Evolutionary conservation across 2,113 vertebrate species (phyloP), one percentile per base, ranked within the genome.

Genomic region (Petromus typicus): DNA sequence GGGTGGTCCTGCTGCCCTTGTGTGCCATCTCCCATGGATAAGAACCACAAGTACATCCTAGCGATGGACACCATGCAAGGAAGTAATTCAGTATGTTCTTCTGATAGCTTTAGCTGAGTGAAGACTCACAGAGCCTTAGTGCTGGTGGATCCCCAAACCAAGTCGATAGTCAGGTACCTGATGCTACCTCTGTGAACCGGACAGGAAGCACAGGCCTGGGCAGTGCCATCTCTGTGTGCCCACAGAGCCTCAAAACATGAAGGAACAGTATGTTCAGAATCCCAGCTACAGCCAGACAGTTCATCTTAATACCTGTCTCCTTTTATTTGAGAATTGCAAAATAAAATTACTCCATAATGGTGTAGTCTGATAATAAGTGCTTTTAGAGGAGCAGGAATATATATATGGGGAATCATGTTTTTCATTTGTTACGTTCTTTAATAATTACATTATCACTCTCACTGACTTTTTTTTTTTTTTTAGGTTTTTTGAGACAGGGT

Each of bases 381-480:
- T 82, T 95, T 75, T 63, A 80, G 93, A 90, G 61, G 45, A 86
- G 7, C 32, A 93, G 37, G 56, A 79, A 64, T 2, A 34, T 79
- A 32, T 63, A 57, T 43, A 82, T 40, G 30, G 6, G 56, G 78
- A 89, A 45, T 7, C 9, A 83, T 9, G 16, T 17, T 32, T 66
- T 93, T 86, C 20, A 43, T 76, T 69, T 76, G 11, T 79, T 83
- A 45, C 4, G 48, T 71, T 75, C 37, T 45, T 63, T 82, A 64
- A 67, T 67, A 78, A 75, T 87, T 87, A 45, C 34, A 76, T 37
- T 43, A 48, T n/a, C 16, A 63, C 0, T 11, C 25, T 48, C 73
- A 48, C 73, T 76, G 27, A 48, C 45, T 45, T 48, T n/a, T n/a
- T n/a, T n/a, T n/a, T n/a, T n/a, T n/a, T n/a, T n/a, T n/a, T n/a